Conservation (phyloP, 2,113 vertebrate species). For the Callionymus lyra region DNA sequence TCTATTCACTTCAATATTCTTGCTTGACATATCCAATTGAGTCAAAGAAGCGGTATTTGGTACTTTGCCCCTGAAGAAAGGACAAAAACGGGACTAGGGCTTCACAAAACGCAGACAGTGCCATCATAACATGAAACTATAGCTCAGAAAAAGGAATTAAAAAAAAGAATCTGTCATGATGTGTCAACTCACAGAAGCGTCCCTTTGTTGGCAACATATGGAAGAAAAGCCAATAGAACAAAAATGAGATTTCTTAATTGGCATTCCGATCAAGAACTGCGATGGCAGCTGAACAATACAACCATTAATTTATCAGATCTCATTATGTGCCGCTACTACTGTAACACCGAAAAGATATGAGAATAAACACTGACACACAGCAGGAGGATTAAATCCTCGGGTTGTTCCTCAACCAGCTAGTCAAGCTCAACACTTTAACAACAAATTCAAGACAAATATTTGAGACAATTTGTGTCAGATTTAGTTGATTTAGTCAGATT, state of each 20-base stretch:
- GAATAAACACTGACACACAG: conserved; percentile 32
- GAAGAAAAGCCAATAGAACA: conserved; percentile 58
- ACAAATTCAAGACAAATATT: no score
- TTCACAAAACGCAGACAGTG: conserved; percentile 81
- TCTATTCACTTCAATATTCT: conserved; percentile 96
- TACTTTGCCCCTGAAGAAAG: conserved; percentile 71
- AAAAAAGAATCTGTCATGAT: conserved; percentile 85
- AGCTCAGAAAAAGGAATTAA: conserved; percentile 48
- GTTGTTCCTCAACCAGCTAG: no score
- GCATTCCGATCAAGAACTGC: conserved; percentile 82
- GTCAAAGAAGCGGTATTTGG: conserved; percentile 85
- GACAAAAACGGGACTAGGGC: conserved; percentile 48
- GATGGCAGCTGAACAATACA: conserved; percentile 85
- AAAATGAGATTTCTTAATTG: conserved; percentile 89
- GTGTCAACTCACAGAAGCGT: conserved; percentile 77
- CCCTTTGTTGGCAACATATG: conserved; percentile 54
- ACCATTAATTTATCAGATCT: conserved; percentile 97
- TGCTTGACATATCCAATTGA: conserved; percentile 93
- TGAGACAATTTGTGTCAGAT: no score
- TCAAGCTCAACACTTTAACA: no score
- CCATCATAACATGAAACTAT: conserved; percentile 74
- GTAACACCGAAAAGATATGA: conserved; percentile 71
- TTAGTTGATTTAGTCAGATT: no score
- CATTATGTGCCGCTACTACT: conserved; percentile 84
- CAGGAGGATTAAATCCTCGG: background rate